A percentile compares a stretch with the other conserved stretches of the same genome.
Conservation (phyloP, 2,113 vertebrate species). For the Cervus canadensis region DNA sequence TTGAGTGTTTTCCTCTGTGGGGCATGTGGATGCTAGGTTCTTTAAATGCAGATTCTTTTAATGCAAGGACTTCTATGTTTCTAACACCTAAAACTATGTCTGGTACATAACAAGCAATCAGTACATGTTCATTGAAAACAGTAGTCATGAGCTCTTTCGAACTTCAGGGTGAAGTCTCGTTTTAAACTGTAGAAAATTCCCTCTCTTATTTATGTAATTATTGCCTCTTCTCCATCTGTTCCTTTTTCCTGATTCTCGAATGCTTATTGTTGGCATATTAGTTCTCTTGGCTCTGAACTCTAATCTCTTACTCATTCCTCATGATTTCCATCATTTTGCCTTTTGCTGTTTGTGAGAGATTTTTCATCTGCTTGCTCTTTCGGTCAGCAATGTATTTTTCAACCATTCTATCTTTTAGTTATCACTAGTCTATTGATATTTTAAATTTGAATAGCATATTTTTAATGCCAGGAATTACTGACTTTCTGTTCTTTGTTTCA, state of each 20-base stretch:
- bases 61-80: not conserved
- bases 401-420: not conserved
- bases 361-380: conserved; percentile 43
- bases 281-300: conserved; percentile 35
- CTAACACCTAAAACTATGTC: not conserved
- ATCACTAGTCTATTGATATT: not conserved
- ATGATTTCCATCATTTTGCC: conserved; percentile 17
- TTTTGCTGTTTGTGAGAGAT: conserved; percentile 2
- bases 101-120: not conserved
- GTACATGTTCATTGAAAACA: not conserved
- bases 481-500: not conserved
- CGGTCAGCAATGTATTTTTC: not conserved
- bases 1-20: conserved; percentile 20
- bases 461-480: not conserved
- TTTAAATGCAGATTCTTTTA: not conserved
- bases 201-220: conserved; percentile 35
- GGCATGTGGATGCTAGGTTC: not conserved
- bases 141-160: conserved; percentile 4
- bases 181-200: conserved; percentile 29
- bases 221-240: conserved; percentile 30
- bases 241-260: conserved; percentile 27
- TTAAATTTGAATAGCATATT: not conserved
- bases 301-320: conserved; percentile 7
- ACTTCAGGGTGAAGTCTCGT: not conserved
- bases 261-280: conserved; percentile 42